Evolutionary conservation across 2,797 vertebrate genomes (phyloP), one percentile per base, ranked within the genome.

Genomic region (Capromys pilorides): DNA sequence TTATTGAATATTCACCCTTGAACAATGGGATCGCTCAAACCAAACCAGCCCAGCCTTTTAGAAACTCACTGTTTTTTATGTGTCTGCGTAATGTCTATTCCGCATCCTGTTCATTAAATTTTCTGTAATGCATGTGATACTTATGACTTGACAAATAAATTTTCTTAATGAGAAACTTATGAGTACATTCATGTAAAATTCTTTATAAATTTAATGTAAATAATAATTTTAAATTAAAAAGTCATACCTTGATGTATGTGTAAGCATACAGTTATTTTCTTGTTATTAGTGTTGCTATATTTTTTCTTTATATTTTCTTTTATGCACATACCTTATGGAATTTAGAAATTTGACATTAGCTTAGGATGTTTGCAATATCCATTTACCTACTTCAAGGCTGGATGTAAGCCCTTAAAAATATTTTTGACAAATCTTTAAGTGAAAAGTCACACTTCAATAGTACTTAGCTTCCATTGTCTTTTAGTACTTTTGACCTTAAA

Each of bases 391-490:
- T 41, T 22, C 28, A 67, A 24, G 18, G 45, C 3, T 2, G 1
- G 3, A 33, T 91, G 14, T 28, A 82, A 82, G 88, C 33, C 78
- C 26, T 93, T 89, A 18, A 61, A 82, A 77, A 14, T 59, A 64
- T 31, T 94, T 85, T 73, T 61, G 71, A 73, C 24, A 73, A 81
- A 57, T 80, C 39, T 85, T 14, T 84, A 59, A 78, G 26, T 93
- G 18, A 90, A 90, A 92, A 92, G 39, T 69, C 7, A 18, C 57
- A 51, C 19, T 39, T 94, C 1, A 14, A 39, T 69, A 77, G 78
- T 84, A 62, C 81, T 77, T 95, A 86, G 57, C 19, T 83, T 85
- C 84, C 12, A 82, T 57, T 94, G 79, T 82, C 54, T 94, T 41
- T 93, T 33, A 73, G 41, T 80, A 61, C 49, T 84, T 84, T 51